Evolutionary conservation across 2,113 vertebrate genomes (phyloP), one percentile per base, ranked within the genome.

Genomic region (Alligator mississippiensis): DNA sequence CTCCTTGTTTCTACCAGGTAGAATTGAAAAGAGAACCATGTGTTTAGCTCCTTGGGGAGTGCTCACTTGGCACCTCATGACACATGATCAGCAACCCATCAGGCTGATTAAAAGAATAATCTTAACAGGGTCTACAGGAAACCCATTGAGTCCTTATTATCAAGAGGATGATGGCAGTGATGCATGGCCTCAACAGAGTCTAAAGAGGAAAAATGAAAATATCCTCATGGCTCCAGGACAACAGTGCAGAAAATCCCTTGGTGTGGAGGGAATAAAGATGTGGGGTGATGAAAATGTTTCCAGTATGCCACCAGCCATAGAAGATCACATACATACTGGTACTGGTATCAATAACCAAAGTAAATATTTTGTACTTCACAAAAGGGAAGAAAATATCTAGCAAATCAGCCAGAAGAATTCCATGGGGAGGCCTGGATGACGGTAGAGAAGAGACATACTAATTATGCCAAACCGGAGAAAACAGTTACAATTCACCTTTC

Each of bases 81-180:
- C 34, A 27, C 58, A 59, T 0, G 0, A 79, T 85, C 84, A 79
- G 54, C 11, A 89, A 66, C 34, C 58, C 21, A 22, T 82, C 47
- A 85, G 78, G 19, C 83, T 90, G 90, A 24, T 62, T 86, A 80
- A 88, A 88, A 59, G 47, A 92, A 80, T 76, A 92, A 95, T 95
- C 85, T 81, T 78, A 54, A 84, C 2, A 75, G 15, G 19, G 83
- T 93, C 62, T 89, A 81, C 84, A 93, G 76, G 90, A 95, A 84
- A 21, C n/a, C 57, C 75, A 27, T 77, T 19, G 25, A 64, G 64
- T 84, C 87, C 19, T 25, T 77, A 1, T 80, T 54, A 17, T 47
- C 62, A 47, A 47, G 47, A 47, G 47, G 47, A 47, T 47, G 47
- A 54, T 18, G 27, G 1, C 89, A 55, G 70, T 61, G 14, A 30